Evolutionary conservation across 2,888 invertebrate species (phyloP).

Genomic region (Drosophila paracracens): DNA sequence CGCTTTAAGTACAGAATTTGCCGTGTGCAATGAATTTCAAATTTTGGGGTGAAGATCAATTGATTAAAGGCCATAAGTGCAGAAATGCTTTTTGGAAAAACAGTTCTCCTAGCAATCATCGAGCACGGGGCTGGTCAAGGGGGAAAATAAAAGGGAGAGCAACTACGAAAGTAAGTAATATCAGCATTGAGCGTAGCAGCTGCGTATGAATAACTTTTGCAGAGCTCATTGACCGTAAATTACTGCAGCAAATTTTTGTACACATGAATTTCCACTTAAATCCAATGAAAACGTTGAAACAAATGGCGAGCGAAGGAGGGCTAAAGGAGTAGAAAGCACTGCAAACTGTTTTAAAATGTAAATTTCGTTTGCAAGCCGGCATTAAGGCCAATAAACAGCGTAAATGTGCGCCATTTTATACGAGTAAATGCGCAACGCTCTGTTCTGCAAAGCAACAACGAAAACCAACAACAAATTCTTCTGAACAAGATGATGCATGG

Average conservation of each 20-base stretch:
- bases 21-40: neutral
- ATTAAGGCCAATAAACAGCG: constrained; percentile 80
- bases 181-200: constrained; percentile 37
- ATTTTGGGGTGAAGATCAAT: constrained; percentile 4
- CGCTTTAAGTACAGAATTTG: constrained; percentile 24
- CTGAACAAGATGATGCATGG: constrained; percentile 59
- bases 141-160: constrained; percentile 6
- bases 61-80: neutral
- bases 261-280: constrained; percentile 80
- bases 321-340: constrained; percentile 54
- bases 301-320: constrained; percentile 54
- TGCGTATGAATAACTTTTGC: constrained; percentile 58
- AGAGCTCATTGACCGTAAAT: constrained; percentile 75
- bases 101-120: constrained; percentile 4
- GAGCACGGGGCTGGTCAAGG: constrained; percentile 1
- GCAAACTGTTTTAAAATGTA: constrained; percentile 80
- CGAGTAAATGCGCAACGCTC: constrained; percentile 56
- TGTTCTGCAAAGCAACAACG: constrained; percentile 46
- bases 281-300: constrained; percentile 79
- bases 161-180: constrained; percentile 23
- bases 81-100: neutral
- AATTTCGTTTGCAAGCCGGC: constrained; percentile 76
- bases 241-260: constrained; percentile 75
- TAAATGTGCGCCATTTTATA: constrained; percentile 76
- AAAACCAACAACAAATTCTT: constrained; percentile 40